Base-by-base conservation (phyloP, 2,797 vertebrate genomes). In the Poeciliopsis turneri region DNA sequence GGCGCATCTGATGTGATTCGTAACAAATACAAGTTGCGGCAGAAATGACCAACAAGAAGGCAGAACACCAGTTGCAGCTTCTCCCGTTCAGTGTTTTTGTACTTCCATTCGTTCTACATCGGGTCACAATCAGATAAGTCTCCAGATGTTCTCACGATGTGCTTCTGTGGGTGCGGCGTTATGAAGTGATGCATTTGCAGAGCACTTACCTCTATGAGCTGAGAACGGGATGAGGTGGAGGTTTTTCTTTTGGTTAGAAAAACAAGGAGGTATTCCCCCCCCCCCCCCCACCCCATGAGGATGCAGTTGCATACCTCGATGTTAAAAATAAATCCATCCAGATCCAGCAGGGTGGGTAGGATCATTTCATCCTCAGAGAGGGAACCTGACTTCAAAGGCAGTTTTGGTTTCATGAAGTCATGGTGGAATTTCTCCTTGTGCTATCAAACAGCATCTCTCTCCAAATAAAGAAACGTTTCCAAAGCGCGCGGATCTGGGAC, bases 401-500 rank as follows among this genome's bases (percentile, higher is more conserved):
- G 83, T 85, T 90, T 90, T 88, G 86, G 90, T 93, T 90, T 91
- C 85, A 91, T 94, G 91, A 94, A 84, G 93, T 93, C 92, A 93
- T 70, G 72, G 59, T 86, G 87, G 88, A 89, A 88, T 91, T 88
- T 89, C 82, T 87, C 84, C 79, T 74, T 13, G 9, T 13, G 13
- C 73, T 82, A 83, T 86, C 79, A 77, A 86, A 81, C 59, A 83
- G 80, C 72, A 74, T 83, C 79, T 72, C 76, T 78, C 39, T 4
- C 5, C 74, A 81, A 79, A 86, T 79, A 88, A 88, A 43, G 68
- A 66, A 9, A 73, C 68, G 4, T 53, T 74, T 75, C 69, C 66
- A 55, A 81, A 81, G 77, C 0, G 18, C 78, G 75, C 73, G 75
- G 78, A 79, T 75, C 36, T 41, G 69, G 59, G 51, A 23, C 43